Evolutionary conservation across 2,888 invertebrate species (phyloP).

Genomic region (Drosophila phalerata): DNA sequence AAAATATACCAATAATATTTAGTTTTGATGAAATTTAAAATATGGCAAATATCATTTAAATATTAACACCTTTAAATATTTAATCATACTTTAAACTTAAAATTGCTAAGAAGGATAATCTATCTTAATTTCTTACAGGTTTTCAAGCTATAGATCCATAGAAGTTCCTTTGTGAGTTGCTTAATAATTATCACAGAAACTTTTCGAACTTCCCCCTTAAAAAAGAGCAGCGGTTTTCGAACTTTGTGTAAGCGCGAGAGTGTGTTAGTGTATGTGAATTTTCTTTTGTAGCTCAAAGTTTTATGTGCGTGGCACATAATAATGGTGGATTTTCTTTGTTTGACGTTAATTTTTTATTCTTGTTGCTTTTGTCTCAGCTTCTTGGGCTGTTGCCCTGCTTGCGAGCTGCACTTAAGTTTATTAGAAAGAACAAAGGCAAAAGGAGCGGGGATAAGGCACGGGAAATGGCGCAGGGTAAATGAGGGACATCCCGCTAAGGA

Average conservation of each 20-base stretch:
- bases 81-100: background rate
- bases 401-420: conserved; percentile 79
- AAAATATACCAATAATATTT: background rate
- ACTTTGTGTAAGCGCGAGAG: background rate
- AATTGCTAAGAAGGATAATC: background rate
- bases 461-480: background rate
- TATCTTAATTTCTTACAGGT: background rate
- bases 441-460: conserved; percentile 19
- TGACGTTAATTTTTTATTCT: conserved; percentile 80
- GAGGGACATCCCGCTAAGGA: conserved; percentile 36
- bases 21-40: background rate
- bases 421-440: conserved; percentile 67
- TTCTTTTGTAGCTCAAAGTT: conserved; percentile 59
- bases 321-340: conserved; percentile 83
- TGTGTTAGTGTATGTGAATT: conserved; percentile 26
- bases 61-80: too few relatives aligned
- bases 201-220: conserved; percentile 27
- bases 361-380: conserved; percentile 70
- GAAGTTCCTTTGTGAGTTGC: background rate
- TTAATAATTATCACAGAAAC: conserved; percentile 11
- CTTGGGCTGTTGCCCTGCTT: conserved; percentile 32
- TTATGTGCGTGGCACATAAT: conserved; percentile 82
- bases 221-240: conserved; percentile 1
- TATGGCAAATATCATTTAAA: too few relatives aligned
- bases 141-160: background rate